Percentiles rank a stretch among this genome's conserved stretches.
Evolutionary conservation across 2,888 invertebrate species (phyloP).

Genomic region (Cheilosia variabilis): DNA sequence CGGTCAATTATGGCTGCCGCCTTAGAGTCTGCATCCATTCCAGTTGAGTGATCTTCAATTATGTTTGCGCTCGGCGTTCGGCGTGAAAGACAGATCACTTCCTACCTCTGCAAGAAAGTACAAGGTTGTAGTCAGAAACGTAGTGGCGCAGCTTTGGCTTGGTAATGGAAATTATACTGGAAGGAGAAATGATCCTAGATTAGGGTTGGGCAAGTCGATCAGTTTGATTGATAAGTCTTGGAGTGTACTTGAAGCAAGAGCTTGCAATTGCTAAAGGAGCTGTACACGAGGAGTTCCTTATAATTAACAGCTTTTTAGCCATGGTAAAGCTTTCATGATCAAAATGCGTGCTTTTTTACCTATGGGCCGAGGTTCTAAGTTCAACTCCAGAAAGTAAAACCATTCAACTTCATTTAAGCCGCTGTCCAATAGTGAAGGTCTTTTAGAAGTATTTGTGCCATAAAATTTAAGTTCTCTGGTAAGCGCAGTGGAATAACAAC

Average conservation of each 20-base stretch:
- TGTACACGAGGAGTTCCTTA: neutral
- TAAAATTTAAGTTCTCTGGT: too few species aligned
- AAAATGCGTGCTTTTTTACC: too few species aligned
- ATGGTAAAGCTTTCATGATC: too few species aligned
- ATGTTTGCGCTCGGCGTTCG: slow-evolving; percentile 20
- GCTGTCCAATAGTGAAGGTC: too few species aligned
- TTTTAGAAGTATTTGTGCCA: too few species aligned
- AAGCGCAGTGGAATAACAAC: too few species aligned
- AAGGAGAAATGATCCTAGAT: neutral
- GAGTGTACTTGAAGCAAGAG: too few species aligned
- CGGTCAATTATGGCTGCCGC: neutral
- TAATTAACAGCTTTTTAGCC: too few species aligned
- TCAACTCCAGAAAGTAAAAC: too few species aligned
- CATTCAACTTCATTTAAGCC: too few species aligned
- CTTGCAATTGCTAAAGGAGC: neutral
- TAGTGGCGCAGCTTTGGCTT: neutral
- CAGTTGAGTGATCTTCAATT: slow-evolving; percentile 51
- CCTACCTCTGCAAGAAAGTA: neutral
- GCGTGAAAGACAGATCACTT: slow-evolving; percentile 12
- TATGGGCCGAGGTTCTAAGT: too few species aligned
- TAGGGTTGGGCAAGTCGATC: neutral
- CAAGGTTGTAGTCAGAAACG: slow-evolving; percentile 3
- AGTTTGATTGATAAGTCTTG: neutral
- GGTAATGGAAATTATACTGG: neutral
- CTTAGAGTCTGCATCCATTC: slow-evolving; percentile 2